phyloP scores from a whole-genome alignment of 2,888 invertebrate species.

The Tachina fera region DNA sequence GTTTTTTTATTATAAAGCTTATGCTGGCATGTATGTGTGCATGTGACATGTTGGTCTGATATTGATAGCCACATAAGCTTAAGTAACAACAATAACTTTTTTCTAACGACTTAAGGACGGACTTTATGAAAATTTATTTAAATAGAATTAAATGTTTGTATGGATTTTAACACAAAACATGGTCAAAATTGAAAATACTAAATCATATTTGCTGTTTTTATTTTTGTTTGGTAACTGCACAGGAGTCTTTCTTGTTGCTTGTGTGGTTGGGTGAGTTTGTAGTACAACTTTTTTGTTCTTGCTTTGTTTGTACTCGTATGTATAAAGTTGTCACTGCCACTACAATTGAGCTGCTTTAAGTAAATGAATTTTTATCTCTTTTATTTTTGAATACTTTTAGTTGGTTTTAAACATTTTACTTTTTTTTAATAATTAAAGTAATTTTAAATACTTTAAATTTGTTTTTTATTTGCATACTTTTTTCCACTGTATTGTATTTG shows the following conservation, averaged over 20 bases:
- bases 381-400: too few relatives aligned
- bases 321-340: neutral
- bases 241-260: neutral
- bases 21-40: neutral
- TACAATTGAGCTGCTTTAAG: neutral
- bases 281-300: neutral
- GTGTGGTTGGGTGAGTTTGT: neutral
- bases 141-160: constrained; percentile 46
- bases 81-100: constrained; percentile 67
- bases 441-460: neutral
- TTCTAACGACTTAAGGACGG: constrained; percentile 49
- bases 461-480: neutral
- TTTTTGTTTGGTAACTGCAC: neutral
- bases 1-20: constrained; percentile 27
- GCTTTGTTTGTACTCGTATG: neutral
- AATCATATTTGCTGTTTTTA: constrained; percentile 65
- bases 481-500: neutral
- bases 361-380: too few relatives aligned
- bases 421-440: neutral
- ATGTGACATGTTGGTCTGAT: constrained; percentile 54
- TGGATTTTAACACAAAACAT: constrained; percentile 54
- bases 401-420: neutral
- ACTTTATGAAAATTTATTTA: constrained; percentile 42
- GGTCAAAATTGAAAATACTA: constrained; percentile 73
- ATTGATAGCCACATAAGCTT: constrained; percentile 69